Evolutionary conservation across 2,888 invertebrate genomes (phyloP).

Genomic region (Tribolium freemani): DNA sequence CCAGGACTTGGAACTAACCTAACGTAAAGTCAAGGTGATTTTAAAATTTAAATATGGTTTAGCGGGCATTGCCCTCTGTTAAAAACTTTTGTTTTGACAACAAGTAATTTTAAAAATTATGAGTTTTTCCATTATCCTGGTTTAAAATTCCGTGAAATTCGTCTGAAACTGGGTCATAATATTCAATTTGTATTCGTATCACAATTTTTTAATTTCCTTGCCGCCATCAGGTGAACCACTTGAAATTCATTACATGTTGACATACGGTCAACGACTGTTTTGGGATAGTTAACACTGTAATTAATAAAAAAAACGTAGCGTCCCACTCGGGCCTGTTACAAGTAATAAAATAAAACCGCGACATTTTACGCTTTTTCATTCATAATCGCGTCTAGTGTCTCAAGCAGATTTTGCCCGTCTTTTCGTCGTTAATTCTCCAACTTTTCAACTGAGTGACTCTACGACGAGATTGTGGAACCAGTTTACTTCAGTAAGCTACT

Average conservation of each 20-base stretch:
- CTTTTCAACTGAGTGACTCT: slow-evolving; percentile 47
- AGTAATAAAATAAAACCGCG: slow-evolving; percentile 53
- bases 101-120: not conserved
- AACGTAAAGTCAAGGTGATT: not conserved
- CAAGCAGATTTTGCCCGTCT: slow-evolving; percentile 26
- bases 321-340: slow-evolving; percentile 1
- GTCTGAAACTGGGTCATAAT: too few relatives aligned
- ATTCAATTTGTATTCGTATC: too few relatives aligned
- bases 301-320: not conserved
- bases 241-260: not conserved
- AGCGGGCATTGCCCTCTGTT: not conserved
- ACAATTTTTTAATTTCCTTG: not conserved
- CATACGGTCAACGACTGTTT: not conserved
- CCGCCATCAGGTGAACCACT: not conserved
- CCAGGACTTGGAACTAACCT: not conserved
- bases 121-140: not conserved
- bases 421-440: slow-evolving; percentile 30
- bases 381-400: slow-evolving; percentile 51
- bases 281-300: not conserved
- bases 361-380: slow-evolving; percentile 56
- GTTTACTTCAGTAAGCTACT: slow-evolving; percentile 60
- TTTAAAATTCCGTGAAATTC: too few relatives aligned
- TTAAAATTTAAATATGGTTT: not conserved
- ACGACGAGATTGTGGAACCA: slow-evolving; percentile 58
- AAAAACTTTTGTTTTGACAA: not conserved